Evolutionary conservation across 1,140 invertebrate species (phyloP).

Genomic region (Sinonovacula constricta): DNA sequence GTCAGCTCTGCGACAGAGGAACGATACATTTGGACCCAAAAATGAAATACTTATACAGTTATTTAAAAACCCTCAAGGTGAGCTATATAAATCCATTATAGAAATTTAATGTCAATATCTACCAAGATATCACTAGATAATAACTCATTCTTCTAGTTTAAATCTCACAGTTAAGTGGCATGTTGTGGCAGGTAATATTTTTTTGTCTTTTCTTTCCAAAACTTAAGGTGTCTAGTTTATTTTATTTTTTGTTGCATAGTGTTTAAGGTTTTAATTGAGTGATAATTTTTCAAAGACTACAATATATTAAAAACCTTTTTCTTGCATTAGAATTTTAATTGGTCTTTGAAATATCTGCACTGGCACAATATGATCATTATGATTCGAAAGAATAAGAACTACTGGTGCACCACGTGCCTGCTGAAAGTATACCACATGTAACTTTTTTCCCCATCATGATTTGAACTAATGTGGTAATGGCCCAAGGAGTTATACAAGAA

Average conservation of each 20-base stretch:
- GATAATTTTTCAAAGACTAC: no score
- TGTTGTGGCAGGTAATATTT: not conserved
- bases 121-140: not conserved
- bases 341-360: no score
- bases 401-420: no score
- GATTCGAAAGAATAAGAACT: no score
- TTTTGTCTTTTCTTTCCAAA: not conserved
- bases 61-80: slow-evolving; percentile 73
- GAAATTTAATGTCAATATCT: not conserved
- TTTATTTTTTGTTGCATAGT: not conserved
- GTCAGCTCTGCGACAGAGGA: slow-evolving; percentile 62
- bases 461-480: not conserved
- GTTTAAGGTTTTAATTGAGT: not conserved
- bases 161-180: not conserved
- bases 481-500: not conserved
- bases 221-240: not conserved
- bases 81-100: not conserved
- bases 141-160: not conserved
- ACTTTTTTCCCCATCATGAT: not conserved
- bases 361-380: no score
- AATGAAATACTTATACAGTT: slow-evolving; percentile 66
- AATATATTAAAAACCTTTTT: no score
- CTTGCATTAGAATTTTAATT: no score
- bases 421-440: no score
- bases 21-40: slow-evolving; percentile 65